Evolutionary conservation across 64 coral and sea anemone genomes (phyloP), one percentile per base, ranked within the genome.

Genomic region (Platygyra sinensis): DNA sequence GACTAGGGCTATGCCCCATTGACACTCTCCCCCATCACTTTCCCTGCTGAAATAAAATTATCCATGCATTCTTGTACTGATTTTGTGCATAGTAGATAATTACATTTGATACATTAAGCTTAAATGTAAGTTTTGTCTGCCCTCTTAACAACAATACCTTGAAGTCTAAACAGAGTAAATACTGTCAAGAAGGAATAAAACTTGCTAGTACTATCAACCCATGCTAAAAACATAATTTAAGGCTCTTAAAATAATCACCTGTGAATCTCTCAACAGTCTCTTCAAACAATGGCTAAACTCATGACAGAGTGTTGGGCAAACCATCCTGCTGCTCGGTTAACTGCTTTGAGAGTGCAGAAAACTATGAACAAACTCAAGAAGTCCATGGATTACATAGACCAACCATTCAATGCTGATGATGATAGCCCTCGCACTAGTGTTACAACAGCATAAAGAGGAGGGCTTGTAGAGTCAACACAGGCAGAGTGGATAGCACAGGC

Each of bases 291-390:
- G 90, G 91, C 81, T 27, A 92, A 93, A 57, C 82, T 98, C 67
- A 98, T 98, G 87, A 72, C 93, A 17, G 96, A 98, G 86, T 95
- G 96, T 71, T 98, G 96, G 96, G 86, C 87, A 22, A 93, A 93
- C 0, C 82, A 87, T 14, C 96, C 96, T 11, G 76, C 75, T 46
- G 96, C 96, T 38, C 75, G 96, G 17, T 72, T 98, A 13, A 92
- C 96, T 55, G 96, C 96, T 3, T 74, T 98, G 19, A 87, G 96
- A n/a, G 96, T 98, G 28, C 91, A 98, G 76, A 98, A 98, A 83
- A 90, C 96, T 5, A 73, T 96, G 61, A 75, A 63, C 64, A 96
- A 96, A 54, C 75, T 98, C 81, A 84, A 84, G 63, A 84, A 84
- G 81, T 84, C 81, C 5, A 84, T 84, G 81, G 81, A 84, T 84